phyloP scores from a whole-genome alignment of 2,888 invertebrate species.

The Nymphalis urticae region DNA sequence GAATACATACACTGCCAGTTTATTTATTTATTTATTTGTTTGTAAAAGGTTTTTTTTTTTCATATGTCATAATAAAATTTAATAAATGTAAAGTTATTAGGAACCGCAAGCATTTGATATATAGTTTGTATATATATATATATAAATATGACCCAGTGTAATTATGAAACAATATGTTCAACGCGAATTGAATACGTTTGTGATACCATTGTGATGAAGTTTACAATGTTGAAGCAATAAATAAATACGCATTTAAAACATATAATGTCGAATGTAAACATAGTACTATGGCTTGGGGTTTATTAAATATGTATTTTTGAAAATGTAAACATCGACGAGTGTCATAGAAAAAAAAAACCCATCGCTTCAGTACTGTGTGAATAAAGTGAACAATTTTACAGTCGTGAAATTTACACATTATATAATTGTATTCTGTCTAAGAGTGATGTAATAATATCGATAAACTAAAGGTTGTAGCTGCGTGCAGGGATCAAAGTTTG shows the following conservation, averaged over 20 bases:
- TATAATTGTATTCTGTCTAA: neutral
- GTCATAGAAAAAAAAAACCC: neutral
- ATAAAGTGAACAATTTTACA: neutral
- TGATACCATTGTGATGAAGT: too few relatives aligned
- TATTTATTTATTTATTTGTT: neutral
- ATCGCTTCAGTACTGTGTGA: constrained; percentile 5
- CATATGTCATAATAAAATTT: constrained; percentile 1
- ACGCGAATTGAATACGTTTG: too few relatives aligned
- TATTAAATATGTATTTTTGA: neutral
- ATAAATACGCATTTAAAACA: constrained; percentile 4
- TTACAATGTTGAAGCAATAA: constrained; percentile 4
- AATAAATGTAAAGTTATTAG: neutral
- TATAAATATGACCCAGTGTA: neutral
- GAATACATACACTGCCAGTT: constrained; percentile 1
- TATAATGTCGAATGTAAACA: constrained; percentile 5
- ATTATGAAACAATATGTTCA: too few relatives aligned
- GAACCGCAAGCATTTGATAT: neutral
- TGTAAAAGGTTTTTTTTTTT: neutral
- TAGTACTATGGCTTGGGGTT: neutral
- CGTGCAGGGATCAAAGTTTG: constrained; percentile 51
- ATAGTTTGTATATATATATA: neutral
- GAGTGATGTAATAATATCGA: constrained; percentile 15
- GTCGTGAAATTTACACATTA: constrained; percentile 2
- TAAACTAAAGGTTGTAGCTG: constrained; percentile 48
- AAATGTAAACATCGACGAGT: neutral